Conservation (phyloP, 2,888 invertebrate species). For the Metellina segmentata region DNA sequence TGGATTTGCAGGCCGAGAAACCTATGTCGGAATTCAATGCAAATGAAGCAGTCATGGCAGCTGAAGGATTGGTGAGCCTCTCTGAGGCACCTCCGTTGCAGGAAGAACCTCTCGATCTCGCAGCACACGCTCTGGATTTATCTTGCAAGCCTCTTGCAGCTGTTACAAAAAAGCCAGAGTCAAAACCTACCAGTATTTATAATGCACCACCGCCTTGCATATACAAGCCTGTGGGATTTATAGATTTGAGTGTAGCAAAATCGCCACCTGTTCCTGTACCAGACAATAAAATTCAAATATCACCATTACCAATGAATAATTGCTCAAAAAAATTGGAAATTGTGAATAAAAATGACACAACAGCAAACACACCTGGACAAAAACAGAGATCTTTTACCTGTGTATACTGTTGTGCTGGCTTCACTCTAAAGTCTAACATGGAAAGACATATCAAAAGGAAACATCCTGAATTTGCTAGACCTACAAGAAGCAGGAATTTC, state of each 20-base stretch:
- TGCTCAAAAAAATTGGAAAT: slow-evolving; percentile 36
- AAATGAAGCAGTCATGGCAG: slow-evolving; percentile 77
- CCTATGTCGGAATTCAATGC: slow-evolving; percentile 38
- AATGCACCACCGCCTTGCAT: slow-evolving; percentile 7
- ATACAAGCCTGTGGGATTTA: slow-evolving; percentile 1
- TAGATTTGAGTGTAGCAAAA: slow-evolving; percentile 55
- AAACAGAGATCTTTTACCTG: slow-evolving; percentile 89
- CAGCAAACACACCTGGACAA: slow-evolving; percentile 54
- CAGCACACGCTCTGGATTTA: slow-evolving; percentile 88
- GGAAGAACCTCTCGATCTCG: slow-evolving; percentile 78
- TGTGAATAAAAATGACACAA: slow-evolving; percentile 14
- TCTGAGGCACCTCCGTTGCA: slow-evolving; percentile 72
- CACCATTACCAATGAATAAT: slow-evolving; percentile 40
- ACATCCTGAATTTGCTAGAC: slow-evolving; percentile 87
- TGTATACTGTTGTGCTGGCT: slow-evolving; percentile 93
- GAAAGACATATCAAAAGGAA: slow-evolving; percentile 96
- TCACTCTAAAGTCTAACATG: slow-evolving; percentile 94
- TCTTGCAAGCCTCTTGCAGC: slow-evolving; percentile 82
- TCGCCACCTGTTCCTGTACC: background rate
- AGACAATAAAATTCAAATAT: slow-evolving; percentile 50
- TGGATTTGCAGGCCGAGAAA: slow-evolving; percentile 47
- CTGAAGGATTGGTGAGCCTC: slow-evolving; percentile 73
- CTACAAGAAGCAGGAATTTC: slow-evolving; percentile 74
- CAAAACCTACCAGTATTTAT: slow-evolving; percentile 64
- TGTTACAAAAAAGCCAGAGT: slow-evolving; percentile 27